Conservation (phyloP, 64 coral and sea anemone species). For the Hydrozoanthus tunicans region DNA sequence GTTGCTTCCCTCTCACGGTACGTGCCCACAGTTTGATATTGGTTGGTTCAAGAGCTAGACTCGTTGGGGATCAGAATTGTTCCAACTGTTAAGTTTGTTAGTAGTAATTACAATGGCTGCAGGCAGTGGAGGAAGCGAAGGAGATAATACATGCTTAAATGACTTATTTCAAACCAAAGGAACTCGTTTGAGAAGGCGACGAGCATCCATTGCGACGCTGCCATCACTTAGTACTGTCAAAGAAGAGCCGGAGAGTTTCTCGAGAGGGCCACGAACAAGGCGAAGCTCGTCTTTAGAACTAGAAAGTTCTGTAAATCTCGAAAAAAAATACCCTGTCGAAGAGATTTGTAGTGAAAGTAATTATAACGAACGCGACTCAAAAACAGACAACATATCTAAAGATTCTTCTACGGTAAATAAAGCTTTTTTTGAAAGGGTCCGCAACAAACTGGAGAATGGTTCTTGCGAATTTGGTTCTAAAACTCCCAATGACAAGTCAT, state of each 20-base stretch:
- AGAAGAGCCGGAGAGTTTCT: background rate
- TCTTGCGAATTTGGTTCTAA: background rate
- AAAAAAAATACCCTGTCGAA: background rate
- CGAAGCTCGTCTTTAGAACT: background rate
- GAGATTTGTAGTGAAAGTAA: background rate
- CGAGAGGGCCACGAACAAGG: background rate
- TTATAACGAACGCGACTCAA: background rate
- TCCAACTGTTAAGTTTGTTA: no score
- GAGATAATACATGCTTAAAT: background rate
- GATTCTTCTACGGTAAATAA: background rate
- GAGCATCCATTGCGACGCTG: slow-evolving; percentile 8
- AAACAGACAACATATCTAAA: background rate
- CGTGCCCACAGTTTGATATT: no score
- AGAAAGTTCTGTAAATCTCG: background rate
- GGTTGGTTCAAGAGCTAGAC: no score
- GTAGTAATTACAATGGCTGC: no score
- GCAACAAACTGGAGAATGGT: background rate
- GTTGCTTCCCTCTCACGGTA: no score
- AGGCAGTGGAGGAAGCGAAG: no score
- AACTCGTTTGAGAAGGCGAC: background rate
- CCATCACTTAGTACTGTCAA: slow-evolving; percentile 41
- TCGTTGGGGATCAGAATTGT: no score
- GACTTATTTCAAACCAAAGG: background rate
- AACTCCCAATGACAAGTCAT: background rate
- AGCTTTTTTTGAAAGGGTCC: background rate